Conservation (phyloP, 1,140 invertebrate species). For the Phocides pigmalion region DNA sequence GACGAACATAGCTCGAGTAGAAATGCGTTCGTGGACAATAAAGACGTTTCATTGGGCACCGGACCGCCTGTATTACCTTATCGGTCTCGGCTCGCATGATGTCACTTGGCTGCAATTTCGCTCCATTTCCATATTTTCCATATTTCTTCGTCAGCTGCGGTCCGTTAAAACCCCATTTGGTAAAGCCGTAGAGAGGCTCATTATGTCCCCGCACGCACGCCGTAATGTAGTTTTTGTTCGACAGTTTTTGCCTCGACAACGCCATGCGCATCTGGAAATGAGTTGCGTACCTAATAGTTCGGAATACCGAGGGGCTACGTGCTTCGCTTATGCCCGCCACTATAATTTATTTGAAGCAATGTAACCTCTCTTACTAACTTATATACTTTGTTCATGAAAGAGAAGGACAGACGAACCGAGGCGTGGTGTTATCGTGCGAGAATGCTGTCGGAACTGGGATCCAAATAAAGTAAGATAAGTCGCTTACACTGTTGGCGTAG, state of each 20-base stretch:
- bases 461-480: slow-evolving; percentile 52
- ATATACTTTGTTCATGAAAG: background rate
- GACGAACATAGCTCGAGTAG: slow-evolving; percentile 23
- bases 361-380: slow-evolving; percentile 36
- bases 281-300: slow-evolving; percentile 49
- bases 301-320: slow-evolving; percentile 44
- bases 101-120: slow-evolving; percentile 34
- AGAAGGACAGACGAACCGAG: slow-evolving; percentile 11
- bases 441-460: slow-evolving; percentile 48
- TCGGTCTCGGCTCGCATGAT: slow-evolving; percentile 35
- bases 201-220: slow-evolving; percentile 38
- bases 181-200: slow-evolving; percentile 27
- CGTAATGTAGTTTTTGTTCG: slow-evolving; percentile 48
- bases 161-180: slow-evolving; percentile 46
- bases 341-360: slow-evolving; percentile 39
- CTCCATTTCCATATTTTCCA: slow-evolving; percentile 48
- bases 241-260: slow-evolving; percentile 40
- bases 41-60: slow-evolving; percentile 32
- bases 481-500: slow-evolving; percentile 32
- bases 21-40: slow-evolving; percentile 29
- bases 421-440: slow-evolving; percentile 50
- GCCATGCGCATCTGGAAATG: slow-evolving; percentile 42
- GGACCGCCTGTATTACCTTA: slow-evolving; percentile 29
- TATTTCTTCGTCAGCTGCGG: slow-evolving; percentile 47
- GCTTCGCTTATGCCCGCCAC: slow-evolving; percentile 40